Evolutionary conservation across 1,140 invertebrate genomes (phyloP).

Genomic region (Formica selysi): DNA sequence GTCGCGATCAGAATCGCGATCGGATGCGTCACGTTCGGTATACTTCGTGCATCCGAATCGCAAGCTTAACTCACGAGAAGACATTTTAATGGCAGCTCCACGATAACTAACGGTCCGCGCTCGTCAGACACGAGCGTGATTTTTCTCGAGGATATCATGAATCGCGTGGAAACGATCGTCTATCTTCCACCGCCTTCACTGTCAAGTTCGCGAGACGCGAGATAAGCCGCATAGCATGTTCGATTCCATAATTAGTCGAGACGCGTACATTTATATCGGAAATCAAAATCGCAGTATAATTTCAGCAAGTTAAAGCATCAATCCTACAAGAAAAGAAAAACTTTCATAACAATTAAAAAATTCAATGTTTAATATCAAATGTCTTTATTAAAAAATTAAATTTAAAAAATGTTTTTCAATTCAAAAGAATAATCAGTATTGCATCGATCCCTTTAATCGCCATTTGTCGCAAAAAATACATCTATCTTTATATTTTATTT

Average conservation of each 20-base stretch:
- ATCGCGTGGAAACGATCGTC: constrained; percentile 37
- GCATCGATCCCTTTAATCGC: too few relatives aligned
- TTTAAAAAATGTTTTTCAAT: too few relatives aligned
- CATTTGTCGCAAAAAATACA: too few relatives aligned
- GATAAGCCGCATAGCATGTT: constrained; percentile 3
- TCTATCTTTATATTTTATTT: too few relatives aligned
- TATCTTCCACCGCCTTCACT: constrained; percentile 21
- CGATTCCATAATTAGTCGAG: constrained; percentile 25
- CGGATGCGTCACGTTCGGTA: constrained; percentile 63
- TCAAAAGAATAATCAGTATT: too few relatives aligned
- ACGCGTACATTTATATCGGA: background rate
- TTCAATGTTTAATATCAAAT: background rate
- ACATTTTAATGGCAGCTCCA: constrained; percentile 74
- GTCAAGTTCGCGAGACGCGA: background rate
- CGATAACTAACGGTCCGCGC: constrained; percentile 60
- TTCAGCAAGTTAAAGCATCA: too few relatives aligned
- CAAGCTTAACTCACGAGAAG: constrained; percentile 61
- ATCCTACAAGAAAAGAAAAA: background rate
- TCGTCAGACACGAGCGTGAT: constrained; percentile 64
- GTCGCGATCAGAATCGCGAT: constrained; percentile 18
- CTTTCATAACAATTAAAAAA: background rate
- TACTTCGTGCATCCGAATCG: constrained; percentile 66
- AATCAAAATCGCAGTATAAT: background rate
- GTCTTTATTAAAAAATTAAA: background rate
- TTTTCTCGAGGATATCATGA: constrained; percentile 28